phyloP scores from a whole-genome alignment of 2,797 vertebrate species.

The Rhinatrema bivittatum region DNA sequence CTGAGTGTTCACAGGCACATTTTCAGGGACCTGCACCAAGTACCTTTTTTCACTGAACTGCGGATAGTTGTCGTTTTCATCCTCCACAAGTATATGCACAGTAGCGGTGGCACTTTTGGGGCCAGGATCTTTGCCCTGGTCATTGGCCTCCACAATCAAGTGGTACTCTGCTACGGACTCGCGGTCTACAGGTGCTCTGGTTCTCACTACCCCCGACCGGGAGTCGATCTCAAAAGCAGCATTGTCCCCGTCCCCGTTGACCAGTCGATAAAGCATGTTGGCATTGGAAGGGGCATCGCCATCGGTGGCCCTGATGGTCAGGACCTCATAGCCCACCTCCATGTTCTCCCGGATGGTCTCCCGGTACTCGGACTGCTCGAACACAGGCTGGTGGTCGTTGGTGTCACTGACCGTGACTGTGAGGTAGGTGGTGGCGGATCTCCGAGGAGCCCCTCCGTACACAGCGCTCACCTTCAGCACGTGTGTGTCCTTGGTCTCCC shows the following conservation, averaged over 20 bases:
- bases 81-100: slow-evolving; percentile 83
- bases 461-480: slow-evolving; percentile 81
- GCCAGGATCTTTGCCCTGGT: slow-evolving; percentile 86
- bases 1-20: slow-evolving; percentile 76
- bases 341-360: slow-evolving; percentile 85
- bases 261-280: slow-evolving; percentile 89
- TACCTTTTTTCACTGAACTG: slow-evolving; percentile 92
- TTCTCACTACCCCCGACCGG: slow-evolving; percentile 79
- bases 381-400: slow-evolving; percentile 85
- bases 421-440: slow-evolving; percentile 71
- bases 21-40: slow-evolving; percentile 79
- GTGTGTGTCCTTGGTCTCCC: slow-evolving; percentile 90
- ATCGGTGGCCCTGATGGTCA: slow-evolving; percentile 87
- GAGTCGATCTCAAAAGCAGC: slow-evolving; percentile 83
- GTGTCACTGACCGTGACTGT: slow-evolving; percentile 91
- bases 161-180: slow-evolving; percentile 74
- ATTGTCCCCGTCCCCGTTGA: slow-evolving; percentile 58
- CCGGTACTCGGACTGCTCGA: slow-evolving; percentile 84
- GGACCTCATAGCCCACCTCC: slow-evolving; percentile 88
- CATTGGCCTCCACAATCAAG: slow-evolving; percentile 88
- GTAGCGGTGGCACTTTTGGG: slow-evolving; percentile 83
- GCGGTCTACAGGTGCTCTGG: slow-evolving; percentile 74
- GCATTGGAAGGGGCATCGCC: slow-evolving; percentile 88
- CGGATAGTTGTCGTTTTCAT: slow-evolving; percentile 94
- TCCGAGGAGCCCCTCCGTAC: slow-evolving; percentile 71